These are phyloP conservation scores for Diplolepis rosae DNA, from an alignment of 2,888 invertebrate species.

Conservation along the genomic window DNA sequence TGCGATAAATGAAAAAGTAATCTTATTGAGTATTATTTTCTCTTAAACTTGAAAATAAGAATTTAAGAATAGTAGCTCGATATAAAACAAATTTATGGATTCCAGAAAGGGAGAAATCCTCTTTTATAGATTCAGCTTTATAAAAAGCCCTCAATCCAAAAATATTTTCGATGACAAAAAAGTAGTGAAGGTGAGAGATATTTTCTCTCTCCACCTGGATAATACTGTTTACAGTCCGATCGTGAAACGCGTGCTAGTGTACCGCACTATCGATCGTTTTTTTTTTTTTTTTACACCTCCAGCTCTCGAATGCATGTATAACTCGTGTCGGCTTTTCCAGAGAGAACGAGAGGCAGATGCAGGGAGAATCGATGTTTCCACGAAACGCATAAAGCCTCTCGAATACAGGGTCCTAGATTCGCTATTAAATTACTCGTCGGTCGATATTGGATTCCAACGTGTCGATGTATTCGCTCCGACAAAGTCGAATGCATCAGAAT, in stretches of 20 bases:
- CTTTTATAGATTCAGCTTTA: not conserved
- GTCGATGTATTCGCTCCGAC: not conserved
- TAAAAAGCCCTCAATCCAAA: not conserved
- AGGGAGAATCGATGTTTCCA: not conserved
- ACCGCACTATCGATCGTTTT: constrained; percentile 7
- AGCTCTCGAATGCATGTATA: constrained; percentile 7
- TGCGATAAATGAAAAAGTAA: no score
- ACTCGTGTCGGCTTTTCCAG: constrained; percentile 6
- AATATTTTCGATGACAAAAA: not conserved
- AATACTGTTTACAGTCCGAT: constrained; percentile 3
- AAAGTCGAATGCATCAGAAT: constrained; percentile 26
- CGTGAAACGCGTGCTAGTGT: not conserved
- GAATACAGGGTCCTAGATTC: constrained; percentile 6
- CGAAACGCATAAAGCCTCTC: constrained; percentile 20
- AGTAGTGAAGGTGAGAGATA: not conserved
- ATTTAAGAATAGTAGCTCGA: no score
- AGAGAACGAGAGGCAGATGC: constrained; percentile 7
- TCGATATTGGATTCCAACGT: constrained; percentile 25
- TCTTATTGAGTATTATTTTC: no score
- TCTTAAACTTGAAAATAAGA: no score
- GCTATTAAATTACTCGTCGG: constrained; percentile 19
- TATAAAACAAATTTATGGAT: no score
- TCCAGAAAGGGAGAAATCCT: not conserved
- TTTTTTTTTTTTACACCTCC: constrained; percentile 20
- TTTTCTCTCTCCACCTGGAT: not conserved